A percentile compares a stretch with the other conserved stretches of the same genome.
Conservation (phyloP, 1,140 invertebrate species). For the Pectinophora gossypiella region DNA sequence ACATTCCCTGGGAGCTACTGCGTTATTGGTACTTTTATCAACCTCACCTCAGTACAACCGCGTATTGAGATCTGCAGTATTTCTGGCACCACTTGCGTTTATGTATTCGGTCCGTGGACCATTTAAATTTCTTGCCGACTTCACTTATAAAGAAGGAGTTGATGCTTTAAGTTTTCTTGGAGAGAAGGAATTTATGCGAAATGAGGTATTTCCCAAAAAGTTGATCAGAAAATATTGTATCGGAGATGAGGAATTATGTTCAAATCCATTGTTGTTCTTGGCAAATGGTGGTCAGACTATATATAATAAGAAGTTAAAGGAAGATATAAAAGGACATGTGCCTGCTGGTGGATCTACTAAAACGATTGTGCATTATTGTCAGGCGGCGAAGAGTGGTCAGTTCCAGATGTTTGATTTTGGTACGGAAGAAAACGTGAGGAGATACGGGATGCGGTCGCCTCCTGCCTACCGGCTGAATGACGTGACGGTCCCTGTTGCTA, state of each 20-base stretch:
- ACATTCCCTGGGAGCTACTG: conserved; percentile 81
- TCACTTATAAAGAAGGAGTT: conserved; percentile 66
- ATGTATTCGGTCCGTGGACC: conserved; percentile 76
- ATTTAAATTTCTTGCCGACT: conserved; percentile 71
- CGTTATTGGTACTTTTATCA: conserved; percentile 77
- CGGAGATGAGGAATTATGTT: conserved; percentile 14
- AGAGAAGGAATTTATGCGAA: too few species aligned
- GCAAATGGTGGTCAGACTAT: conserved; percentile 18
- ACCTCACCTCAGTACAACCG: conserved; percentile 79
- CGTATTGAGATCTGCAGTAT: conserved; percentile 78
- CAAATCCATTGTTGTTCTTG: conserved; percentile 23
- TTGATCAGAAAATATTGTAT: conserved; percentile 75
- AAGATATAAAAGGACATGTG: conserved; percentile 10
- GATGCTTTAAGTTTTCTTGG: too few species aligned
- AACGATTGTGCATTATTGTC: conserved; percentile 74
- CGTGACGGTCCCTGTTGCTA: conserved; percentile 76
- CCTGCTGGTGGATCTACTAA: conserved; percentile 24
- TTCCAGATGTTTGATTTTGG: conserved; percentile 82
- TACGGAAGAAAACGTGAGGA: conserved; percentile 74
- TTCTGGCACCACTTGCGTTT: conserved; percentile 84
- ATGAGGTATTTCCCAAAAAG: conserved; percentile 67
- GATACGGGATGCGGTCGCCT: conserved; percentile 69
- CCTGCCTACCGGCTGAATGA: conserved; percentile 78
- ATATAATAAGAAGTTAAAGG: conserved; percentile 4
- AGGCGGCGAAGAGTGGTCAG: conserved; percentile 79